Conservation (phyloP, 2,797 vertebrate species). For the Taeniopygia guttata region DNA sequence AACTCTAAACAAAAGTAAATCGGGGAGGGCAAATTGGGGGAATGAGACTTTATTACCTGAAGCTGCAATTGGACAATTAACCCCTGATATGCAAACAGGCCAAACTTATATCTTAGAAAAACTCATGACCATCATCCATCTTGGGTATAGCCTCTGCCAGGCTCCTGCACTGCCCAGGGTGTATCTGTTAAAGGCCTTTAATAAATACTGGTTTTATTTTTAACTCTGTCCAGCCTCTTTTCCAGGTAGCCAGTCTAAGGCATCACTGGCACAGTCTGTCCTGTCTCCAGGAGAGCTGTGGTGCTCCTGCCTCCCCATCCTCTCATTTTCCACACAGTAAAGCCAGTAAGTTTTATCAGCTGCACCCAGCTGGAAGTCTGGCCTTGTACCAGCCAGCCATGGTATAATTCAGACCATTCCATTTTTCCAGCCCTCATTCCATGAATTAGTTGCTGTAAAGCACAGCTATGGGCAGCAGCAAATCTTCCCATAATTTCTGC, state of each 20-base stretch:
- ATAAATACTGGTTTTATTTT: background rate
- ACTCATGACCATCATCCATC: rapidly evolving
- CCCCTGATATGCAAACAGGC: background rate
- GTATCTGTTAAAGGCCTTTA: too few species aligned
- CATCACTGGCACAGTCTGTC: rapidly evolving
- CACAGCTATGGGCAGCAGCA: background rate
- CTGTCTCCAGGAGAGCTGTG: background rate
- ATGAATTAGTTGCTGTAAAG: background rate
- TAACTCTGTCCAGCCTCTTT: background rate
- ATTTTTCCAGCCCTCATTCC: background rate
- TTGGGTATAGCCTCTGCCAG: background rate
- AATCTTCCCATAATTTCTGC: slow-evolving; percentile 8
- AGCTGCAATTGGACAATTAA: background rate
- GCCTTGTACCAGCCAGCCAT: background rate
- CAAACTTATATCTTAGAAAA: background rate
- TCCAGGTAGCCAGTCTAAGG: background rate
- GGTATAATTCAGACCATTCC: background rate
- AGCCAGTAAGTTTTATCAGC: background rate
- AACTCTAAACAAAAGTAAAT: background rate
- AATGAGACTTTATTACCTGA: background rate
- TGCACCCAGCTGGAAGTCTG: background rate
- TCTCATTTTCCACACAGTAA: background rate
- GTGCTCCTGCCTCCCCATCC: background rate
- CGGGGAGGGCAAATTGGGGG: background rate
- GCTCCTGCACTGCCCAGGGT: background rate